These are phyloP conservation scores for Octomys mimax DNA, from an alignment of 2,797 vertebrate species.

Conservation along the genomic window DNA sequence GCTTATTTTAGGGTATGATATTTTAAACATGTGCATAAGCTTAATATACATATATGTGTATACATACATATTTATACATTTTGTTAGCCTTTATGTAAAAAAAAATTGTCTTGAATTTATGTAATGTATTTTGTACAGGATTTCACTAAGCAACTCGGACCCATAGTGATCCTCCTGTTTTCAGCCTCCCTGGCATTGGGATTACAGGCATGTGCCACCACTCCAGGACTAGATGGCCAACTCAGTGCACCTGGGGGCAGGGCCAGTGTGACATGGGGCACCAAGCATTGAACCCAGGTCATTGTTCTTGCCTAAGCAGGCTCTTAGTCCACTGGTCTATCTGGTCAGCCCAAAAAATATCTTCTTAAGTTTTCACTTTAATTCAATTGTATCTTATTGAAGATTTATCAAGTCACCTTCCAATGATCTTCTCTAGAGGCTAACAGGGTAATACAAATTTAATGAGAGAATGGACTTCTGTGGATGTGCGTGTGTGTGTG, in stretches of 20 bases:
- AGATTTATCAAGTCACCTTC: not conserved
- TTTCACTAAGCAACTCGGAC: no score
- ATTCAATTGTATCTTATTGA: not conserved
- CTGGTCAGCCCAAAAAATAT: not conserved
- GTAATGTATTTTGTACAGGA: no score
- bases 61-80: not conserved
- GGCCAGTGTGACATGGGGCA: no score
- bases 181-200: no score
- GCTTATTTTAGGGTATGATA: not conserved
- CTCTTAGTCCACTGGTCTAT: no score
- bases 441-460: not conserved
- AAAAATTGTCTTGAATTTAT: not conserved
- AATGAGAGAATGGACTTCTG: not conserved
- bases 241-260: no score
- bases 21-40: not conserved
- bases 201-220: no score
- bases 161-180: no score
- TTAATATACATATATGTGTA: not conserved
- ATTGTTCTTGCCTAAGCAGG: no score
- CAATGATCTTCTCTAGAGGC: not conserved
- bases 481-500: fast-evolving
- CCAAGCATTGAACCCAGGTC: no score
- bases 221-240: no score
- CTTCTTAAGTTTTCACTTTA: not conserved
- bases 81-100: not conserved